A percentile compares a stretch with the other conserved stretches of the same genome.
These are phyloP conservation scores for Pachyseris speciosa DNA, from an alignment of 64 coral and sea anemone genomes.

Conservation along the genomic window DNA sequence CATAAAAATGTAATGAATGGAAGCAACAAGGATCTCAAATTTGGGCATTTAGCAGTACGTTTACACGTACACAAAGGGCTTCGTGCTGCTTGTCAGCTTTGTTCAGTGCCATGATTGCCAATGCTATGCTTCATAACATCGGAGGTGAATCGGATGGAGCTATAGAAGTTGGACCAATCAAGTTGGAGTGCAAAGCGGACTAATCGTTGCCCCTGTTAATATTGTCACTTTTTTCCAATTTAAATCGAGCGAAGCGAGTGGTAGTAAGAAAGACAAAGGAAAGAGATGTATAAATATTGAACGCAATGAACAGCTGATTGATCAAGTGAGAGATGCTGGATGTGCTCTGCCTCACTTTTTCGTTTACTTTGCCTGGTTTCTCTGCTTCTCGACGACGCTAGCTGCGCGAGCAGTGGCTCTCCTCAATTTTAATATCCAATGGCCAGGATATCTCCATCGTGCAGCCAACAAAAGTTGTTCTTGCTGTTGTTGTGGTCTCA, in stretches of 20 bases:
- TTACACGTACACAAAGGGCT: slow-evolving; percentile 62
- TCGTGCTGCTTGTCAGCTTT: slow-evolving; percentile 48
- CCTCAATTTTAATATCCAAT: slow-evolving; percentile 77
- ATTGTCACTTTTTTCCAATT: neutral
- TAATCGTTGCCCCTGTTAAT: slow-evolving; percentile 14
- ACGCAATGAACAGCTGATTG: neutral
- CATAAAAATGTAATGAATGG: too few relatives aligned
- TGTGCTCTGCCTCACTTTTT: slow-evolving; percentile 48
- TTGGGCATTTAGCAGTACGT: slow-evolving; percentile 12
- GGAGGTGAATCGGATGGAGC: neutral
- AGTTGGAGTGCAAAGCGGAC: slow-evolving; percentile 22
- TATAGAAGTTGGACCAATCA: slow-evolving; percentile 18
- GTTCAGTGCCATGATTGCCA: slow-evolving; percentile 54
- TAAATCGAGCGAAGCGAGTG: neutral
- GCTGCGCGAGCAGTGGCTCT: slow-evolving; percentile 80
- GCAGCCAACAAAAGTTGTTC: slow-evolving; percentile 72
- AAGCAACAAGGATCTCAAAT: too few relatives aligned
- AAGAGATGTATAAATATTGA: neutral
- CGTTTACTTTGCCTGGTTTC: slow-evolving; percentile 69
- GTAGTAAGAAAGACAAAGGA: neutral
- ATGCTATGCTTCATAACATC: slow-evolving; percentile 58
- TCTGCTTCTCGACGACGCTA: slow-evolving; percentile 67
- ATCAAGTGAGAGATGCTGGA: neutral
- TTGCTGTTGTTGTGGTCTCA: slow-evolving; percentile 40
- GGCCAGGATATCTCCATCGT: slow-evolving; percentile 77